A percentile compares a stretch with the other conserved stretches of the same genome.
Evolutionary conservation across 2,797 vertebrate genomes (phyloP).

Genomic region (Typhlichthys subterraneus): DNA sequence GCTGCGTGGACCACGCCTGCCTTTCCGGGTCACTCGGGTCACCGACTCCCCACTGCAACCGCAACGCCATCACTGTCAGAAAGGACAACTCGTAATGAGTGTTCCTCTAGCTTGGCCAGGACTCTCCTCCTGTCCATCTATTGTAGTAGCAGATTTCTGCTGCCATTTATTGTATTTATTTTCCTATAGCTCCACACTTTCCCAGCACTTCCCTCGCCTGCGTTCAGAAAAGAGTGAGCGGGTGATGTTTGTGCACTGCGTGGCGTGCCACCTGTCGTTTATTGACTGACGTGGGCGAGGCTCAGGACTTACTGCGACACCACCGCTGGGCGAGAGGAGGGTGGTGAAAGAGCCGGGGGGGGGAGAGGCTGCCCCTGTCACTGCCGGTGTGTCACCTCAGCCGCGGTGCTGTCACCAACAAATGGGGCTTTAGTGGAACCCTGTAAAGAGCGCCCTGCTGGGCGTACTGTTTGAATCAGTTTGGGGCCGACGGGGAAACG

Average conservation of each 20-base stretch:
- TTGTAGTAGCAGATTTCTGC: constrained; percentile 53
- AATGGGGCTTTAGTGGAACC: constrained; percentile 72
- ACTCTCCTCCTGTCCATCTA: constrained; percentile 52
- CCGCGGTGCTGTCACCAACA: constrained; percentile 71
- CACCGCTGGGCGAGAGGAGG: constrained; percentile 58
- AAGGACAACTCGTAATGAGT: constrained; percentile 67
- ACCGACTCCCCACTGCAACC: constrained; percentile 58
- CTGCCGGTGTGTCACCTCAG: constrained; percentile 67
- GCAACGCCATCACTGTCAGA: constrained; percentile 61
- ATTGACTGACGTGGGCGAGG: constrained; percentile 64
- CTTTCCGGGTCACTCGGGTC: constrained; percentile 84
- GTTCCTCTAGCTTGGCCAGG: constrained; percentile 48
- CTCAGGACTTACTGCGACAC: constrained; percentile 58
- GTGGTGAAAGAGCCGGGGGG: constrained; percentile 40
- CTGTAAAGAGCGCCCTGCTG: constrained; percentile 70
- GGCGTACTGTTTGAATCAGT: constrained; percentile 70
- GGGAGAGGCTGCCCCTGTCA: constrained; percentile 55
- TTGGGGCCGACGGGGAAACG: constrained; percentile 58
- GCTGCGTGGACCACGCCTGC: constrained; percentile 88
- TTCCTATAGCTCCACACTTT: constrained; percentile 15
- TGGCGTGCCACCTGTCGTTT: constrained; percentile 48
- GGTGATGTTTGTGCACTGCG: constrained; percentile 15
- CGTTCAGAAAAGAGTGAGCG: constrained; percentile 10
- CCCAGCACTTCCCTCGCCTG: constrained; percentile 20
- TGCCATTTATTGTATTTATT: constrained; percentile 26